Conservation (phyloP, 2,888 invertebrate genomes). For the Tiliacea aurago region DNA sequence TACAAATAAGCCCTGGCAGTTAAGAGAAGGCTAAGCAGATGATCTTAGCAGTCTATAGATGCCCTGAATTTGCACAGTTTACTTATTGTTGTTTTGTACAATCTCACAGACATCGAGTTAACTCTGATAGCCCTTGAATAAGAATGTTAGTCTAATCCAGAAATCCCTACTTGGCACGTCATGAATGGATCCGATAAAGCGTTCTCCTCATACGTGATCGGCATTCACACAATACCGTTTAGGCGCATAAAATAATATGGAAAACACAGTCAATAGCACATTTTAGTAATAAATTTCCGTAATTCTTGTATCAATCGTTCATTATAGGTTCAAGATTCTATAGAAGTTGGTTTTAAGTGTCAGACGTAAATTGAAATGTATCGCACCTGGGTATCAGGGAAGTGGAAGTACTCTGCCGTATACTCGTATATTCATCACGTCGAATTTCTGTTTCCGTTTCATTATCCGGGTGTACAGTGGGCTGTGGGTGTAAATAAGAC, state of each 20-base stretch:
- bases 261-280: slow-evolving; percentile 10
- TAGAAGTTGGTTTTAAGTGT: slow-evolving; percentile 16
- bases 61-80: slow-evolving; percentile 1
- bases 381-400: slow-evolving; percentile 59
- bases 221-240: slow-evolving; percentile 53
- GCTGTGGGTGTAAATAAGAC: slow-evolving; percentile 75
- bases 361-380: slow-evolving; percentile 42
- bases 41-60: slow-evolving; percentile 4
- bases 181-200: slow-evolving; percentile 65
- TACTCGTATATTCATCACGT: slow-evolving; percentile 50
- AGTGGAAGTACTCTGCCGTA: background rate
- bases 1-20: no score
- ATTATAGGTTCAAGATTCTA: slow-evolving; percentile 10
- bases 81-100: slow-evolving; percentile 23
- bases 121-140: slow-evolving; percentile 49
- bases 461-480: slow-evolving; percentile 68
- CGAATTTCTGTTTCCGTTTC: slow-evolving; percentile 70
- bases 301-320: slow-evolving; percentile 18
- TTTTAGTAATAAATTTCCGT: slow-evolving; percentile 6
- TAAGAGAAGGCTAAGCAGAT: background rate
- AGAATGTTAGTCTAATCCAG: slow-evolving; percentile 62
- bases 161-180: slow-evolving; percentile 67
- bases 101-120: slow-evolving; percentile 40
- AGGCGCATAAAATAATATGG: slow-evolving; percentile 36
- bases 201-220: slow-evolving; percentile 65